Evolutionary conservation across 2,797 vertebrate genomes (phyloP), one percentile per base, ranked within the genome.

Genomic region (Sebastes minor): DNA sequence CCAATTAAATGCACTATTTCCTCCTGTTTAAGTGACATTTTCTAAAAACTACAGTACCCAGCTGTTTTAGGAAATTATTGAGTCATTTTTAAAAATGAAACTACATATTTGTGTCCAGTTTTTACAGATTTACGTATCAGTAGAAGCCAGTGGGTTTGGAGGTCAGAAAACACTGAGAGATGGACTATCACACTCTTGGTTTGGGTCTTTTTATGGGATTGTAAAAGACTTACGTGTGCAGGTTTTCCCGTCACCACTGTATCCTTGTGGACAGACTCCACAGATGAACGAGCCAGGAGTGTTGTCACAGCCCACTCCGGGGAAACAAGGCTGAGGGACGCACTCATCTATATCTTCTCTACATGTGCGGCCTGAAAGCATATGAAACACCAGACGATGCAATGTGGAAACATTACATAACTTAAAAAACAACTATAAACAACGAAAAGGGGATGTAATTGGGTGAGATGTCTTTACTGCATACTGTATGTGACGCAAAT

Each of bases 341-440:
- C 97, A 99, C 88, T 99, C 97, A 20, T 98, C 96, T 20, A 96
- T 38, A 61, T 98, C 97, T 60, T 97, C 95, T 92, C 97, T 94
- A 76, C 97, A 99, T 0, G 95, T 95, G 3, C 10, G 90, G 13
- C 94, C 94, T 95, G 84, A 67, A 63, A 69, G 71, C 23, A 83
- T 35, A 68, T 2, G 2, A 25, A 18, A 35, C 68, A 75, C 25
- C 9, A 57, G 20, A 10, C 1, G 1, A 33, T 2, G 8, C 20
- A 1, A 61, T 0, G 5, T 33, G 9, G 5, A 53, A 16, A 33
- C 1, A 38, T n/a, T 30, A 10, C 8, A 57, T 30, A 25, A 25
- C 49, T 27, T 16, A 11, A 16, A 38, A 23, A 38, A 63, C 22
- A 64, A 7, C 18, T 35, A 3, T 18, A 9, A 53, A 38, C 28